phyloP scores from a whole-genome alignment of 2,113 vertebrate species.

The Perca schrenkii region DNA sequence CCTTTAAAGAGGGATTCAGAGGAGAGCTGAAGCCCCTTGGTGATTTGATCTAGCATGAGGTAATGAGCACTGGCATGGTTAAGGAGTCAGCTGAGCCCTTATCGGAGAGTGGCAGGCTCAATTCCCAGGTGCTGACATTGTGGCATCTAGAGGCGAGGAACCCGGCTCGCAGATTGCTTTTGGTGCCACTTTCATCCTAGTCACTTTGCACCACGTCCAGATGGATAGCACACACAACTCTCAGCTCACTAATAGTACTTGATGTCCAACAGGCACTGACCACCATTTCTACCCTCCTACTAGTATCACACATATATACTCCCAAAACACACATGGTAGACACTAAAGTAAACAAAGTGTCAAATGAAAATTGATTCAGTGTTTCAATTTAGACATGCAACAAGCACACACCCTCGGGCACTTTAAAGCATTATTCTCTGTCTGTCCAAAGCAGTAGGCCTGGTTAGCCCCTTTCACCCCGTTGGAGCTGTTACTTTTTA shows the following conservation, averaged over 20 bases:
- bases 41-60: slow-evolving; percentile 43
- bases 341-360: background rate
- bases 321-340: background rate
- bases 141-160: slow-evolving; percentile 13
- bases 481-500: background rate
- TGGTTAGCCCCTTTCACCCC: background rate
- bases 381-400: slow-evolving; percentile 14
- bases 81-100: slow-evolving; percentile 58
- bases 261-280: slow-evolving; percentile 27
- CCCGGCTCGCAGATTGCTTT: slow-evolving; percentile 27
- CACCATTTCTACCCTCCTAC: slow-evolving; percentile 4
- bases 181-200: slow-evolving; percentile 18
- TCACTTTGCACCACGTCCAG: slow-evolving; percentile 16
- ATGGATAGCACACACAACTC: slow-evolving; percentile 10
- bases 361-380: slow-evolving; percentile 12
- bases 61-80: slow-evolving; percentile 56
- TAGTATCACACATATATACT: background rate
- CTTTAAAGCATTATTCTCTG: background rate
- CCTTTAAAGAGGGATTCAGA: slow-evolving; percentile 28
- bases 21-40: slow-evolving; percentile 1
- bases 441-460: background rate
- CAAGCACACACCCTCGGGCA: background rate
- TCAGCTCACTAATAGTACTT: slow-evolving; percentile 29
- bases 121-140: slow-evolving; percentile 38
- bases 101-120: slow-evolving; percentile 63